Base-by-base conservation (phyloP, 2,888 invertebrate species). In the Acanthosepion lycidas region DNA sequence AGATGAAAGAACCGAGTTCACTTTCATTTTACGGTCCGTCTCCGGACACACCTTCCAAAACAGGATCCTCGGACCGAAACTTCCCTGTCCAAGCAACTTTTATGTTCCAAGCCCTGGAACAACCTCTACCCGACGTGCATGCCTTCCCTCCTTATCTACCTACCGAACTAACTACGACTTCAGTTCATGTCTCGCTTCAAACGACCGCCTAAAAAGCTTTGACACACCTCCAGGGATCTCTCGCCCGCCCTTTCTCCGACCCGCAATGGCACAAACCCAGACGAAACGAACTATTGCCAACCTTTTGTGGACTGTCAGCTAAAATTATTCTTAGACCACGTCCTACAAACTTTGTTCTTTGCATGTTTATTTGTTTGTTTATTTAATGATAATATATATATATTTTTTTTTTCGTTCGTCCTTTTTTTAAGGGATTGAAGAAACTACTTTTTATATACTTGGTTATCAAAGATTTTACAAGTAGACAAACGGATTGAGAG, bases 201-300 rank as follows among this genome's bases (percentile, higher is more conserved):
- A 78, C 28, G 78, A 78, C 78, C 8, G n/a, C n/a, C 78, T 28
- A 78, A 78, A 64, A 28, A n/a, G 78, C 78, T 78, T 78, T 78
- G 78, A 78, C 78, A n/a, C 78, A 78, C 78, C 78, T 78, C 78
- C 78, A 78, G 78, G 78, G 78, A 78, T 78, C 78, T 78, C 78
- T 78, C n/a, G 78, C n/a, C 78, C 78, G 78, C 78, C 78, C 78
- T 78, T n/a, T 78, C 78, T 78, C 78, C 15, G 78, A 28, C 78
- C 28, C 28, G 0, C 78, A 78, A 78, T 78, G 78, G 78, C 78
- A 78, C 6, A 15, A 78, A 78, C 78, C 78, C 78, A 78, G 78
- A 78, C 78, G 78, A 78, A 42, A 78, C 78, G 18, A 78, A 78
- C 0, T n/a, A 28, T n/a, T 78, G 78, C 78, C 78, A 78, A 78